phyloP scores from a whole-genome alignment of 1,140 invertebrate species.

The Lasioglossum albipes region DNA sequence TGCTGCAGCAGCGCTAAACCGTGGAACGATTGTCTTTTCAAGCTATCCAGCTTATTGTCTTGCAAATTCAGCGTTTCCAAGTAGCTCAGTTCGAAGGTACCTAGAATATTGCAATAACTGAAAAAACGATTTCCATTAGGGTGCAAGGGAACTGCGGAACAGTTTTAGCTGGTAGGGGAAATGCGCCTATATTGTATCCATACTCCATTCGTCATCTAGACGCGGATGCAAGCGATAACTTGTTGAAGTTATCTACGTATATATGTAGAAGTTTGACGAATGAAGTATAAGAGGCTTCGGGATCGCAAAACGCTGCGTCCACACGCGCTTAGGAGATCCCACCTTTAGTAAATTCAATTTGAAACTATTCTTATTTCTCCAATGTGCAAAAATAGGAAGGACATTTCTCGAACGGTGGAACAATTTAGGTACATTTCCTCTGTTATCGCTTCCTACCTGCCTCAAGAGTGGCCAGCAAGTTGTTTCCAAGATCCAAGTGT shows the following conservation, averaged over 20 bases:
- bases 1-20: conserved; percentile 87
- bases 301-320: too few relatives aligned
- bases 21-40: conserved; percentile 88
- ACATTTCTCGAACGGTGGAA: too few relatives aligned
- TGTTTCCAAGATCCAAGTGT: conserved; percentile 85
- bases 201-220: too few relatives aligned
- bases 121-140: not conserved
- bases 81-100: conserved; percentile 79
- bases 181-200: too few relatives aligned
- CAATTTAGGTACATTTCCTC: not conserved
- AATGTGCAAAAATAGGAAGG: too few relatives aligned
- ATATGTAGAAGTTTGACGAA: too few relatives aligned
- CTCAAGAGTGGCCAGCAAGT: conserved; percentile 81
- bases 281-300: too few relatives aligned
- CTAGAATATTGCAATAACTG: conserved; percentile 49
- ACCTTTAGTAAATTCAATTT: too few relatives aligned
- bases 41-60: conserved; percentile 86
- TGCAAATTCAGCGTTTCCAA: conserved; percentile 88
- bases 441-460: conserved; percentile 61
- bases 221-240: too few relatives aligned
- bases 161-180: not conserved
- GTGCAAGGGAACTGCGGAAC: not conserved
- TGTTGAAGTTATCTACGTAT: too few relatives aligned
- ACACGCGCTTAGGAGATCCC: too few relatives aligned
- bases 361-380: too few relatives aligned